Evolutionary conservation across 2,113 vertebrate genomes (phyloP).

Genomic region (Donacobius atricapilla): DNA sequence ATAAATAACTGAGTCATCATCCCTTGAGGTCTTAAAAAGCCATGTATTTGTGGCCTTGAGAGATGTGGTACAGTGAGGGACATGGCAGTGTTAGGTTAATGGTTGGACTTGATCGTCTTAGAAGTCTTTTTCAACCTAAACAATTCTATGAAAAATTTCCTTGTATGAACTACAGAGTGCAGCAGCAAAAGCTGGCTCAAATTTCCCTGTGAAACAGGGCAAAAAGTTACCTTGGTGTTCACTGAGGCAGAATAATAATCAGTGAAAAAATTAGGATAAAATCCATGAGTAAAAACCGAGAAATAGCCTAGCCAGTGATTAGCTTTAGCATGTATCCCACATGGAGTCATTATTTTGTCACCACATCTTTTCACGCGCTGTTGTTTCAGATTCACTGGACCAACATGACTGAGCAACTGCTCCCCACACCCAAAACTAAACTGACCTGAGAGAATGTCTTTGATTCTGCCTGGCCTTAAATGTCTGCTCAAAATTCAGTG

Average conservation of each 20-base stretch:
- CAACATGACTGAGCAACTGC: background rate
- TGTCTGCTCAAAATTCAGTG: background rate
- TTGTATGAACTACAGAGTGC: background rate
- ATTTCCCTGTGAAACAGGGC: background rate
- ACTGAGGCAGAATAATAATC: background rate
- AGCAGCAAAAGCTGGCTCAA: background rate
- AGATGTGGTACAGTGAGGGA: background rate
- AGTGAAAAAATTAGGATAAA: background rate
- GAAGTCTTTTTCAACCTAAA: background rate
- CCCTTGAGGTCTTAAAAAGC: background rate
- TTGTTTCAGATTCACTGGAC: slow-evolving; percentile 11
- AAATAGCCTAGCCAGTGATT: background rate
- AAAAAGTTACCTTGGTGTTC: background rate
- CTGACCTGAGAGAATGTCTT: slow-evolving; percentile 36
- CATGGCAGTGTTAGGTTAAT: background rate
- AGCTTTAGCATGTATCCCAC: background rate
- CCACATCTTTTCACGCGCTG: background rate
- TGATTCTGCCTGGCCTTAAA: background rate
- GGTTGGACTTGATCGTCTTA: background rate
- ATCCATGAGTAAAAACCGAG: background rate
- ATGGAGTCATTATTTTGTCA: background rate
- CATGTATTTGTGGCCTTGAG: background rate
- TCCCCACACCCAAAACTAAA: slow-evolving; percentile 43
- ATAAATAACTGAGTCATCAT: background rate
- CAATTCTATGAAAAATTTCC: background rate